Evolutionary conservation across 2,113 vertebrate species (phyloP).

Genomic region (Alces alces): DNA sequence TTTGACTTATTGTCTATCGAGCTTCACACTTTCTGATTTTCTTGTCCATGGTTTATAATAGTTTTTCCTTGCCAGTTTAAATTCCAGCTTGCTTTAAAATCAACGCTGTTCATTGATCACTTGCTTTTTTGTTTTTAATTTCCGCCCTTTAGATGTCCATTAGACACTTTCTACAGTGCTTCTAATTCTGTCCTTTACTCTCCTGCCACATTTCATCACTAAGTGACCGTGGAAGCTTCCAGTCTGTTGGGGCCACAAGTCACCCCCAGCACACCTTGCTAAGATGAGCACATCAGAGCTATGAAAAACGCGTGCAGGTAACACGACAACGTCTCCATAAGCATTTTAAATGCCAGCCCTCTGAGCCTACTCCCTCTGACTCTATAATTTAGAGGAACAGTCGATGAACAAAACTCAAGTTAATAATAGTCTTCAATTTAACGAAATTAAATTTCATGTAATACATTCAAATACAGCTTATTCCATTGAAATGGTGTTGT

Average conservation of each 20-base stretch:
- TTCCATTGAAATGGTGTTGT: neutral
- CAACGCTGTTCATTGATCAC: neutral
- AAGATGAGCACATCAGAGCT: neutral
- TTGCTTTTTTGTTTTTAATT: conserved; percentile 24
- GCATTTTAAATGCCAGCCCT: neutral
- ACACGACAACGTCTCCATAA: neutral
- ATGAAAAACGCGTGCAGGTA: accelerated
- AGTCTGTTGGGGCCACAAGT: neutral
- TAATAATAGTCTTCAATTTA: neutral
- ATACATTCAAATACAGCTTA: neutral
- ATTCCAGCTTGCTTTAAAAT: neutral
- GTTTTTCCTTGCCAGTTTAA: neutral
- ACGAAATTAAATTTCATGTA: neutral
- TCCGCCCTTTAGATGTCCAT: neutral
- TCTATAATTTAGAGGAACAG: neutral
- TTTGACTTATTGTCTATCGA: neutral
- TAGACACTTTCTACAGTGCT: neutral
- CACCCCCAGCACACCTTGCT: neutral
- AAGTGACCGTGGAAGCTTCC: neutral
- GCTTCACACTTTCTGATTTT: neutral
- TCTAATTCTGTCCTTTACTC: neutral
- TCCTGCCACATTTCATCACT: neutral
- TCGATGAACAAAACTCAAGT: neutral
- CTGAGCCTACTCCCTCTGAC: neutral
- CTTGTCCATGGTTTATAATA: neutral